Conservation (phyloP, 2,888 invertebrate genomes). For the Pomacea canaliculata region DNA sequence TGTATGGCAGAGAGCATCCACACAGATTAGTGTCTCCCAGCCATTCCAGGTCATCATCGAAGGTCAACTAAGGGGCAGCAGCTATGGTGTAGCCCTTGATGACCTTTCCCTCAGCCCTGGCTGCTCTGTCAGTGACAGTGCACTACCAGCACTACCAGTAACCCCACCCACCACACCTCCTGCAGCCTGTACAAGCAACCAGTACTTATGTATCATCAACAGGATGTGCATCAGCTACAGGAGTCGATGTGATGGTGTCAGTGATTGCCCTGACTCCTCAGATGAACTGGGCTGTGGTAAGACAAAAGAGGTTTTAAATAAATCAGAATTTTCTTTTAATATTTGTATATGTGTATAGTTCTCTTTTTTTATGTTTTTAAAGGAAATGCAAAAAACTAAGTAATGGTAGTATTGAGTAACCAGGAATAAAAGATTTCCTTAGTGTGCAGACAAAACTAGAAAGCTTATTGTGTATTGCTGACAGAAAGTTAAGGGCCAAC, state of each 20-base stretch:
- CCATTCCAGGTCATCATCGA: conserved; percentile 62
- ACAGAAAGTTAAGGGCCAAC: too few relatives aligned
- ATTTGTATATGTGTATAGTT: too few relatives aligned
- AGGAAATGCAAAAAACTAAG: too few relatives aligned
- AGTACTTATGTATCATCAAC: conserved; percentile 54
- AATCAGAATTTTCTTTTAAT: too few relatives aligned
- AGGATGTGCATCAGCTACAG: conserved; percentile 47
- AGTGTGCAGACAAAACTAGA: too few relatives aligned
- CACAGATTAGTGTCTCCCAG: conserved; percentile 40
- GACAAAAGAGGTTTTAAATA: background rate
- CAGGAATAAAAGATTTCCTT: too few relatives aligned
- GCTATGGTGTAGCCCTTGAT: conserved; percentile 63
- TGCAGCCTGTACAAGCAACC: conserved; percentile 40
- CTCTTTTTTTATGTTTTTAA: too few relatives aligned
- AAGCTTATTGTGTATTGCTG: too few relatives aligned
- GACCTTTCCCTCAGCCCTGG: conserved; percentile 62
- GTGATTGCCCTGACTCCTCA: conserved; percentile 57
- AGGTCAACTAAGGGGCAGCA: conserved; percentile 54
- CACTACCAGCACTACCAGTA: conserved; percentile 18
- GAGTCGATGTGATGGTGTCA: conserved; percentile 55
- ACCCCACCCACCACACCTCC: conserved; percentile 24
- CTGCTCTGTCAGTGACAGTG: conserved; percentile 30
- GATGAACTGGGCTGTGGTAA: conserved; percentile 63
- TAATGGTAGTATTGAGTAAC: too few relatives aligned
- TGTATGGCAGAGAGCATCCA: conserved; percentile 51